Conservation (phyloP, 2,797 vertebrate genomes). For the Pseudomugil tenellus region DNA sequence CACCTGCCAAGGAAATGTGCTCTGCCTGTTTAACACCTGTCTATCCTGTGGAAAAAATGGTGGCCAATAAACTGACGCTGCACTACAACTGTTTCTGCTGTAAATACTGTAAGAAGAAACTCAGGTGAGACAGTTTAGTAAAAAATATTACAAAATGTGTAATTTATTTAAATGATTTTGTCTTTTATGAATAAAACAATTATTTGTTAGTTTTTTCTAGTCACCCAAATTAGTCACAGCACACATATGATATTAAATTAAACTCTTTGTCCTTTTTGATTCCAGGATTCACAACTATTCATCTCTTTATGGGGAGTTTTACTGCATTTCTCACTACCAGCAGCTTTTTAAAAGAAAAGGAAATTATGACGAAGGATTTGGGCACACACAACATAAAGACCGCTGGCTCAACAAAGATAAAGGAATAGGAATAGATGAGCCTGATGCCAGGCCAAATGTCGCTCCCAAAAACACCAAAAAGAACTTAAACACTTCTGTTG, state of each 20-base stretch:
- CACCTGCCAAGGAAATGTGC: constrained; percentile 80
- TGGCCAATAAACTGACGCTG: constrained; percentile 79
- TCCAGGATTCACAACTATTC: constrained; percentile 87
- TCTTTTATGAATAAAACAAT: neutral
- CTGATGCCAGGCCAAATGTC: constrained; percentile 30
- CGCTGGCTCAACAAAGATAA: constrained; percentile 75
- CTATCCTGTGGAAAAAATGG: constrained; percentile 83
- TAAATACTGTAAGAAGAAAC: constrained; percentile 84
- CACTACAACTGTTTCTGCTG: constrained; percentile 89
- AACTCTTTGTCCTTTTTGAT: constrained; percentile 53
- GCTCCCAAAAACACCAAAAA: constrained; percentile 39
- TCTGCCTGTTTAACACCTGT: constrained; percentile 84
- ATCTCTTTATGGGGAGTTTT: constrained; percentile 84
- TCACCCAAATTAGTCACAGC: constrained; percentile 11
- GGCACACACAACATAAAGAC: constrained; percentile 82
- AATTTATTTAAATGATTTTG: neutral
- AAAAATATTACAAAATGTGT: neutral
- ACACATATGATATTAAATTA: neutral
- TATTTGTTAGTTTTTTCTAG: neutral
- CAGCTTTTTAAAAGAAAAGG: constrained; percentile 82
- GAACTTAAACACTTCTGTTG: constrained; percentile 14
- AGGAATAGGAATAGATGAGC: constrained; percentile 49
- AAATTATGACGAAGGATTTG: constrained; percentile 85
- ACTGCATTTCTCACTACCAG: constrained; percentile 86
- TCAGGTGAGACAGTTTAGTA: constrained; percentile 83